Base-by-base conservation (phyloP, 2,113 vertebrate genomes). In the Saccopteryx leptura region DNA sequence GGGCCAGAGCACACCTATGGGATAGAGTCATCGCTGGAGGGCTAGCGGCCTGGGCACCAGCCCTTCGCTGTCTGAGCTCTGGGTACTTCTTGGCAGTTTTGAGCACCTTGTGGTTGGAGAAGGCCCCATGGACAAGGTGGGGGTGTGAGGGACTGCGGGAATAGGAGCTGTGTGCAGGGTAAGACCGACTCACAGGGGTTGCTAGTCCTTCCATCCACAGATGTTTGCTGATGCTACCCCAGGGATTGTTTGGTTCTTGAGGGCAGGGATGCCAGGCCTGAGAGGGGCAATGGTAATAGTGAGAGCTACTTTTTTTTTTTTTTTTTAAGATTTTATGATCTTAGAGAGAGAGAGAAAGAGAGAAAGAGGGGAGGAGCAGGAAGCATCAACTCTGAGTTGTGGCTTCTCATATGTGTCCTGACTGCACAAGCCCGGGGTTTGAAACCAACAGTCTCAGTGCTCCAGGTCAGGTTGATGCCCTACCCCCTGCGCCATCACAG, bases 101-200 rank as follows among this genome's bases (percentile, higher is more conserved):
- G 97, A 97, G 96, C 72, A 96, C 95, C 83, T 96, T 95, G 98
- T 97, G 96, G 94, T 97, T 97, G 96, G 86, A 94, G 95, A 94
- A 95, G 93, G 93, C 88, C 48, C 94, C 96, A 93, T 84, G 21
- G 61, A 60, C 94, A 97, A 96, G 96, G 63, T 4, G 63, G 15
- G 28, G 12, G 21, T 31, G 17, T 72, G 10, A 80, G 33, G 46
- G 54, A n/a, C 54, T 93, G 60, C 93, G 33, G 26, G 23, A 79
- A 15, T 72, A 7, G 75, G 33, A 71, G 17, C 33, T 96, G 71
- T 61, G 56, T 83, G 81, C 92, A 94, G 96, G 97, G 61, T 90
- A 96, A 87, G 93, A 93, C 96, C 85, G 14, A 92, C 14, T 52
- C 33, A 60, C 15, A 21, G 61, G 39, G 52, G 50, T 15, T 52